Conservation (phyloP, 23 tunicate species). For the Styela plicata region DNA sequence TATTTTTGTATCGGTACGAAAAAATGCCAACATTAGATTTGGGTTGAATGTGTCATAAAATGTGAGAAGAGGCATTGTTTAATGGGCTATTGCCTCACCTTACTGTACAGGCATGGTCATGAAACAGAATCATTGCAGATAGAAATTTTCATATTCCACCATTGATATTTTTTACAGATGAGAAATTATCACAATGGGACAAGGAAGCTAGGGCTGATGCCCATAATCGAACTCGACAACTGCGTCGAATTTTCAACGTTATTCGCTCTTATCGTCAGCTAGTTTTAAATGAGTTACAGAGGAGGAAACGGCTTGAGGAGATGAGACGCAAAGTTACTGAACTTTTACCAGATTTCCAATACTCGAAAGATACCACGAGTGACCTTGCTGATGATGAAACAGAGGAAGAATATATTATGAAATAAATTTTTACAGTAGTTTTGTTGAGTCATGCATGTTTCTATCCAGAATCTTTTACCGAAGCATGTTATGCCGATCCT, state of each 20-base stretch:
- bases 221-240: constrained; percentile 31
- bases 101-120: too few relatives aligned
- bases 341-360: constrained; percentile 50
- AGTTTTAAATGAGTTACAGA: constrained; percentile 26
- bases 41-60: too few relatives aligned
- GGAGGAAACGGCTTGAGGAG: constrained; percentile 35
- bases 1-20: too few relatives aligned
- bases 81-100: too few relatives aligned
- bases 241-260: constrained; percentile 37
- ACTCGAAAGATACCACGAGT: constrained; percentile 12
- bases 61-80: too few relatives aligned
- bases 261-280: constrained; percentile 29
- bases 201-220: constrained; percentile 40
- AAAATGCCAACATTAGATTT: too few relatives aligned
- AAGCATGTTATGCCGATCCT: too few relatives aligned
- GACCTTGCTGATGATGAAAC: background rate
- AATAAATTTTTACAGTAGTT: too few relatives aligned
- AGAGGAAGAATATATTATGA: background rate
- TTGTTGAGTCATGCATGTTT: too few relatives aligned
- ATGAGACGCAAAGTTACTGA: constrained; percentile 62
- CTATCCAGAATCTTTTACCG: too few relatives aligned
- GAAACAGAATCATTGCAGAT: too few relatives aligned
- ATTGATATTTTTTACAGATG: constrained; percentile 24
- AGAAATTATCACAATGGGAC: constrained; percentile 34
- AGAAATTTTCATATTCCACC: too few relatives aligned